phyloP scores from a whole-genome alignment of 1,140 invertebrate species.

The Thaumatotibia leucotreta region DNA sequence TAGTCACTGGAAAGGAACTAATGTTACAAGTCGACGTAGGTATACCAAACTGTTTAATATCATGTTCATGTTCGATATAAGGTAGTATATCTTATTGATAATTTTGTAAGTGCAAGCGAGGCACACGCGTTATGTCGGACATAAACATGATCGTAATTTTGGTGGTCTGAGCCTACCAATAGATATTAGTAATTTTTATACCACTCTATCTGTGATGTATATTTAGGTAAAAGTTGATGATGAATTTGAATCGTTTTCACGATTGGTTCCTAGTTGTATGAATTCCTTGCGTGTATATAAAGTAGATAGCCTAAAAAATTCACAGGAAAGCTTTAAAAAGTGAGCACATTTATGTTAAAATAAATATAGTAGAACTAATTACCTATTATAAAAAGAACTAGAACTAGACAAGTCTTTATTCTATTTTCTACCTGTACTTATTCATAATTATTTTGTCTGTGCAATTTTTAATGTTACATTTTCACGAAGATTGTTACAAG shows the following conservation, averaged over 20 bases:
- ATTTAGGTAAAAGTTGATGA: conserved; percentile 69
- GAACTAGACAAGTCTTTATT: neutral
- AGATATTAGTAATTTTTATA: conserved; percentile 46
- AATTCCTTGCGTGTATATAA: conserved; percentile 46
- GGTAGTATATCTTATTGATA: neutral
- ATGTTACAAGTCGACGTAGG: neutral
- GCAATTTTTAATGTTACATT: neutral
- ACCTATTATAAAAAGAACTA: neutral
- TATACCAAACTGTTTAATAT: neutral
- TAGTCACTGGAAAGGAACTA: neutral
- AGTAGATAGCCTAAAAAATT: conserved; percentile 31
- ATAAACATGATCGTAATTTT: neutral
- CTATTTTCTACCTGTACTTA: neutral
- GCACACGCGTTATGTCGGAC: neutral
- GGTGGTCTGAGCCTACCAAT: neutral
- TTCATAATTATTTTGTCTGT: neutral
- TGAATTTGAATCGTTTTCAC: conserved; percentile 49
- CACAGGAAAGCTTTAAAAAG: conserved; percentile 32
- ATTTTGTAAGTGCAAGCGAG: neutral
- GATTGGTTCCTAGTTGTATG: conserved; percentile 40
- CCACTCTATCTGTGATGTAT: conserved; percentile 67
- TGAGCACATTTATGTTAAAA: neutral
- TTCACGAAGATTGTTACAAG: neutral
- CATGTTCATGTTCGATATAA: neutral
- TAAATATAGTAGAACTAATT: neutral